Evolutionary conservation across 2,113 vertebrate genomes (phyloP).

Genomic region (Corydoras maculifer): DNA sequence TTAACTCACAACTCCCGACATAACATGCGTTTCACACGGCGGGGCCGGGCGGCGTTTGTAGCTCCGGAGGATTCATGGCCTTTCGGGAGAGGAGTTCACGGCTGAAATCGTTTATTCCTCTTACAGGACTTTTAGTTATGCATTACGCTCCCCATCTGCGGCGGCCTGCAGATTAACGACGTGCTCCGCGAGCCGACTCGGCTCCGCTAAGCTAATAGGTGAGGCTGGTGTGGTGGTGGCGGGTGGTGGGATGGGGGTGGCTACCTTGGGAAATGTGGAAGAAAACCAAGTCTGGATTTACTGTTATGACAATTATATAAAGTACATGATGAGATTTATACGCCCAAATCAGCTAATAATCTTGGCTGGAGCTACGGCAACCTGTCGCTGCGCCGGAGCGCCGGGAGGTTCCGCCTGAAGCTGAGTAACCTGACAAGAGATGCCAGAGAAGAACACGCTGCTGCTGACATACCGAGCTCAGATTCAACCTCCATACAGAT

Average conservation of each 20-base stretch:
- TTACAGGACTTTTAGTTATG: slow-evolving; percentile 92
- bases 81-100: slow-evolving; percentile 95
- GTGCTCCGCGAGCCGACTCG: slow-evolving; percentile 56
- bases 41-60: slow-evolving; percentile 76
- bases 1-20: slow-evolving; percentile 88
- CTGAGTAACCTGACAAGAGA: background rate
- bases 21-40: slow-evolving; percentile 87
- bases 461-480: background rate
- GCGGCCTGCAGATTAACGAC: slow-evolving; percentile 80
- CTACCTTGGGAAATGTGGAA: slow-evolving; percentile 45
- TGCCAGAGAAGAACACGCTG: background rate
- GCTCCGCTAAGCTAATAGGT: slow-evolving; percentile 47
- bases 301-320: slow-evolving; percentile 50
- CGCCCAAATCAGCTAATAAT: slow-evolving; percentile 32
- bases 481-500: background rate
- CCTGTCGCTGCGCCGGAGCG: slow-evolving; percentile 21
- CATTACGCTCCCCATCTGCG: slow-evolving; percentile 84
- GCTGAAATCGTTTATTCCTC: slow-evolving; percentile 96
- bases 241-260: slow-evolving; percentile 6
- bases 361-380: slow-evolving; percentile 11
- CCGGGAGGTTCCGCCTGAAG: background rate
- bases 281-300: slow-evolving; percentile 54
- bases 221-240: slow-evolving; percentile 42
- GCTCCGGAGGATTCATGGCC: slow-evolving; percentile 85
- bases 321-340: slow-evolving; percentile 40